Percentiles rank a stretch among this genome's conserved stretches.
Evolutionary conservation across 2,113 vertebrate species (phyloP).

Genomic region (Fulmarus glacialis): DNA sequence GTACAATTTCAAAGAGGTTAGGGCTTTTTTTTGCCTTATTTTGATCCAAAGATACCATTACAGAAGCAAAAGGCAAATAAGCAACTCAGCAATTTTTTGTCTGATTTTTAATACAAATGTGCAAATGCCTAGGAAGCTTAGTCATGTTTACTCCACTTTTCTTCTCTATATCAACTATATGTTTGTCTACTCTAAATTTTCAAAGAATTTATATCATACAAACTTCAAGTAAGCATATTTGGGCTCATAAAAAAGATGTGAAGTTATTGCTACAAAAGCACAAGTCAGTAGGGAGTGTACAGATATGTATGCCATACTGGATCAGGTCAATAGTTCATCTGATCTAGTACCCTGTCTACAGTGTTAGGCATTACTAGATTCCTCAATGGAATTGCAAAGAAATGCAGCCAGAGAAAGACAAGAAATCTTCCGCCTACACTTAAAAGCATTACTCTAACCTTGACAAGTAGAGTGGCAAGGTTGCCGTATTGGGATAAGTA

Average conservation of each 20-base stretch:
- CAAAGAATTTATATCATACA: background rate
- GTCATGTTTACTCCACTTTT: background rate
- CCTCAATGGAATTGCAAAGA: background rate
- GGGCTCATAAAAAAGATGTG: background rate
- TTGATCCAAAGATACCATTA: background rate
- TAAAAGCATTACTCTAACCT: background rate
- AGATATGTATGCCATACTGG: background rate
- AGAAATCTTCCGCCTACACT: background rate
- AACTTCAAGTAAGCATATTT: background rate
- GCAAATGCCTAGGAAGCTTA: background rate
- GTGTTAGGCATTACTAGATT: background rate
- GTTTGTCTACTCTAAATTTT: background rate
- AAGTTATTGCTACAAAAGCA: background rate
- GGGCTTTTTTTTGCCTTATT: background rate
- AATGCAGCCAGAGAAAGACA: background rate
- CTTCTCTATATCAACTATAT: background rate
- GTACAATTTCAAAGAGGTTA: background rate
- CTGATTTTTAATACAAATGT: background rate
- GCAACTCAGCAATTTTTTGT: background rate
- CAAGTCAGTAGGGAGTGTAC: accelerated
- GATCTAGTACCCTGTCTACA: background rate
- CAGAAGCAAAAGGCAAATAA: background rate
- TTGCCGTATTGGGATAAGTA: background rate
- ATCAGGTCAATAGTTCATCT: background rate
- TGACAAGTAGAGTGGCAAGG: background rate